phyloP scores from a whole-genome alignment of 2,797 vertebrate species.

The Megaceryle alcyon region DNA sequence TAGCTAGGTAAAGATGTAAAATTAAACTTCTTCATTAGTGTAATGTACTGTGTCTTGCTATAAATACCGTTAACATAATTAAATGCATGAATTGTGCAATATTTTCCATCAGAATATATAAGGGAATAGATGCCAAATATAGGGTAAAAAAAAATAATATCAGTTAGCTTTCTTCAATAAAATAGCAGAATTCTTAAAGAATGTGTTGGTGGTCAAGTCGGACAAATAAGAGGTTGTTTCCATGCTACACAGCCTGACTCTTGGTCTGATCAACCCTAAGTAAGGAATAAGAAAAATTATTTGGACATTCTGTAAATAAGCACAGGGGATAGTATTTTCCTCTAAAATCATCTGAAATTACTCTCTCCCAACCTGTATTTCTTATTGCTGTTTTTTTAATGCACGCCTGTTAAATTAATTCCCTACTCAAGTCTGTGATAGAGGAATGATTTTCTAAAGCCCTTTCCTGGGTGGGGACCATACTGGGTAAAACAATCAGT shows the following conservation, averaged over 20 bases:
- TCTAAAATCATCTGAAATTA: background rate
- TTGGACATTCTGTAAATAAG: slow-evolving; percentile 8
- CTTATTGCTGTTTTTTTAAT: background rate
- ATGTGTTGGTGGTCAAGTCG: slow-evolving; percentile 40
- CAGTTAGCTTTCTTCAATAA: slow-evolving; percentile 14
- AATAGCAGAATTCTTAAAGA: slow-evolving; percentile 33
- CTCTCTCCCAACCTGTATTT: background rate
- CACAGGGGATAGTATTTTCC: background rate
- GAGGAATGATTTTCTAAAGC: background rate
- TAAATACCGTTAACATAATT: slow-evolving; percentile 33
- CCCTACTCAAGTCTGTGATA: background rate
- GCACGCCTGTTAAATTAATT: background rate
- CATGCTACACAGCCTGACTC: background rate
- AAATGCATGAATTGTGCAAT: slow-evolving; percentile 50
- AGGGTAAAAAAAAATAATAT: slow-evolving; percentile 2
- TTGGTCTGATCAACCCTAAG: background rate
- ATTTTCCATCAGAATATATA: slow-evolving; percentile 44
- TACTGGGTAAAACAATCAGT: background rate
- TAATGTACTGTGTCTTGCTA: slow-evolving; percentile 5
- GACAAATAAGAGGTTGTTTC: slow-evolving; percentile 37
- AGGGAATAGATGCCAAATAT: slow-evolving; percentile 30
- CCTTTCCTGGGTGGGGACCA: background rate
- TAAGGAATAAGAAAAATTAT: background rate
- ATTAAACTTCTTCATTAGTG: slow-evolving; percentile 35
- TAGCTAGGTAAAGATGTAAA: slow-evolving; percentile 51